These are phyloP conservation scores for Fabriciana adippe DNA, from an alignment of 2,888 invertebrate species.

Conservation along the genomic window DNA sequence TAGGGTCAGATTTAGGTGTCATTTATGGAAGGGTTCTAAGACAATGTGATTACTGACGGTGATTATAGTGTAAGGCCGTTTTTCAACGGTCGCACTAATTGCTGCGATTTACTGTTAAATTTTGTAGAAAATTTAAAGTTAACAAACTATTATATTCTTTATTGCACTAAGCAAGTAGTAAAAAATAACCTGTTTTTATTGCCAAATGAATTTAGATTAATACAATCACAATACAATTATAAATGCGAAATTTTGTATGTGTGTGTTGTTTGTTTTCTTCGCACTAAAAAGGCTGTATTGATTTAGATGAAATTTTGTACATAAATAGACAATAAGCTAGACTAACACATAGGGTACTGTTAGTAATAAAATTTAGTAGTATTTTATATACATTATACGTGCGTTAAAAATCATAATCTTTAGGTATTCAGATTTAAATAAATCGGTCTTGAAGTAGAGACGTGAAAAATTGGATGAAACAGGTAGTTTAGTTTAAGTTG, in stretches of 20 bases:
- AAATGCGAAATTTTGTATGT: too few species aligned
- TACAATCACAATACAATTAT: too few species aligned
- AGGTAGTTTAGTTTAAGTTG: neutral
- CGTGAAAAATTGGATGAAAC: neutral
- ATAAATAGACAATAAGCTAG: too few species aligned
- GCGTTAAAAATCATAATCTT: too few species aligned
- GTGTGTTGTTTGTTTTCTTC: too few species aligned
- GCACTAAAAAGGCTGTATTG: too few species aligned
- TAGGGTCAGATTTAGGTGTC: slow-evolving; percentile 42
- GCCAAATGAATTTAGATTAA: neutral
- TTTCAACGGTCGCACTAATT: slow-evolving; percentile 11
- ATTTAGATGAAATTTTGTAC: too few species aligned
- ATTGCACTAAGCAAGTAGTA: too few species aligned
- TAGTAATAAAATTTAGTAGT: too few species aligned
- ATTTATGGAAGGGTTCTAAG: slow-evolving; percentile 37
- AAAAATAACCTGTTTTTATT: neutral
- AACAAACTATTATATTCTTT: neutral
- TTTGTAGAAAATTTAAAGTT: slow-evolving; percentile 12
- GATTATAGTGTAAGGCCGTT: slow-evolving; percentile 25
- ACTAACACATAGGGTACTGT: too few species aligned
- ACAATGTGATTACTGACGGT: slow-evolving; percentile 36
- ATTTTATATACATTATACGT: too few species aligned
- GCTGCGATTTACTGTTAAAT: neutral
- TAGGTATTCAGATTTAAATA: neutral
- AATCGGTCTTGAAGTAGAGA: neutral